A percentile compares a stretch with the other conserved stretches of the same genome.
Conservation (phyloP, 2,797 vertebrate genomes). For the Buceros bicornis region DNA sequence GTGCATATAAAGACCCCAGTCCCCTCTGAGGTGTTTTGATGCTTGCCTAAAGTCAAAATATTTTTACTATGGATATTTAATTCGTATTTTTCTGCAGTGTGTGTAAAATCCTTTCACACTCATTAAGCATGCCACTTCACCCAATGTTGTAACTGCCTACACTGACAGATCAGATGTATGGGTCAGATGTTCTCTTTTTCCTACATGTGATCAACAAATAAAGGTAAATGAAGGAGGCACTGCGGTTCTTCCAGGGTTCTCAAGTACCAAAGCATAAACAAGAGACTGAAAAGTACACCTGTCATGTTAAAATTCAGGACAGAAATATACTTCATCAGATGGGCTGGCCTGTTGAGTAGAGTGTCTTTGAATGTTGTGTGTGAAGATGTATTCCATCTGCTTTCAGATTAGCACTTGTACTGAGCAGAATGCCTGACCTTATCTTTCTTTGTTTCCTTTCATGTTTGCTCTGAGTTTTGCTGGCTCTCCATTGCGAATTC, state of each 20-base stretch:
- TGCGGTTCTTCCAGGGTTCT: not conserved
- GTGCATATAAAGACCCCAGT: not conserved
- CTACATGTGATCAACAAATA: not conserved
- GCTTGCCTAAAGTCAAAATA: not conserved
- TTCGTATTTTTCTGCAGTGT: not conserved
- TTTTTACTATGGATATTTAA: not conserved
- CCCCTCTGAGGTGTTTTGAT: not conserved
- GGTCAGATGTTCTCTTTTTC: not conserved
- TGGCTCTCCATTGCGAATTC: not conserved
- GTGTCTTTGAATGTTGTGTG: not conserved
- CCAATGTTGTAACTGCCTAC: accelerated
- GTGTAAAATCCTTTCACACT: not conserved
- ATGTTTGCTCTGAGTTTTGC: not conserved
- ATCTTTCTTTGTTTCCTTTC: not conserved
- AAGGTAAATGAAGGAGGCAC: not conserved
- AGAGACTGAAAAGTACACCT: not conserved
- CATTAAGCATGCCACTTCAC: not conserved
- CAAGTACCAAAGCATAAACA: not conserved
- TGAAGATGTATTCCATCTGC: not conserved
- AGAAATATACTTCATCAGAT: not conserved
- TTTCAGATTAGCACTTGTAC: not conserved
- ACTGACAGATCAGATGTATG: not conserved
- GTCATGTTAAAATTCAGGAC: not conserved
- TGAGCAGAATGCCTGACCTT: not conserved
- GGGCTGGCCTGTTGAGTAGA: not conserved